These are phyloP conservation scores for Tetraodon nigroviridis DNA, from an alignment of 2,113 vertebrate genomes.

Conservation along the genomic window DNA sequence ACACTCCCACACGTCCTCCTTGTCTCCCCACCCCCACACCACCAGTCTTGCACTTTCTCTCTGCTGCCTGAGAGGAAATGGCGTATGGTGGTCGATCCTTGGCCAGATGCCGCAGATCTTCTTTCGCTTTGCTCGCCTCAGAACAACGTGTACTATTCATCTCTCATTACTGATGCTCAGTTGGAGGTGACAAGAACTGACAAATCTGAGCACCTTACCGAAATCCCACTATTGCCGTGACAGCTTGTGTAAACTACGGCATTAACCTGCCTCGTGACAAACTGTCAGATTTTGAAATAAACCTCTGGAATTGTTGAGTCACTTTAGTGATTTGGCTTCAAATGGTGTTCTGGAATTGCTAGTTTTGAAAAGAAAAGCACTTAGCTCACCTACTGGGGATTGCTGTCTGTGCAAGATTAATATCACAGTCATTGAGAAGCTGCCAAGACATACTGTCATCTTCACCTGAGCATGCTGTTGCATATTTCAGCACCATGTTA, in stretches of 20 bases:
- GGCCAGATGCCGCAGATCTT: conserved; percentile 40
- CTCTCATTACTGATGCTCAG: background rate
- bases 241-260: conserved; percentile 23
- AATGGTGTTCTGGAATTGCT: conserved; percentile 38
- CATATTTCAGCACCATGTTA: conserved; percentile 4
- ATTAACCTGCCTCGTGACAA: conserved; percentile 3
- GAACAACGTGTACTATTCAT: conserved; percentile 1
- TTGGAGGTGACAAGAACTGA: conserved; percentile 16
- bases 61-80: conserved; percentile 28
- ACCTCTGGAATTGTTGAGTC: conserved; percentile 46
- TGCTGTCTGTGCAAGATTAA: conserved; percentile 34
- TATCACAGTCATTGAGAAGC: conserved; percentile 13
- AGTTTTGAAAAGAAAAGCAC: conserved; percentile 29
- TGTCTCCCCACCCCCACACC: conserved; percentile 19
- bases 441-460: conserved; percentile 31
- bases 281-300: conserved; percentile 31
- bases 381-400: conserved; percentile 12
- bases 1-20: background rate
- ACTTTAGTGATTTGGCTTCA: conserved; percentile 36
- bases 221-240: background rate
- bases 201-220: conserved; percentile 1
- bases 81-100: conserved; percentile 36
- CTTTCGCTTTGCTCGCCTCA: conserved; percentile 1
- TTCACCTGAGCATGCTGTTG: conserved; percentile 27
- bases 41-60: conserved; percentile 25